Evolutionary conservation across 2,797 vertebrate genomes (phyloP).

Genomic region (Megalops cyprinoides): DNA sequence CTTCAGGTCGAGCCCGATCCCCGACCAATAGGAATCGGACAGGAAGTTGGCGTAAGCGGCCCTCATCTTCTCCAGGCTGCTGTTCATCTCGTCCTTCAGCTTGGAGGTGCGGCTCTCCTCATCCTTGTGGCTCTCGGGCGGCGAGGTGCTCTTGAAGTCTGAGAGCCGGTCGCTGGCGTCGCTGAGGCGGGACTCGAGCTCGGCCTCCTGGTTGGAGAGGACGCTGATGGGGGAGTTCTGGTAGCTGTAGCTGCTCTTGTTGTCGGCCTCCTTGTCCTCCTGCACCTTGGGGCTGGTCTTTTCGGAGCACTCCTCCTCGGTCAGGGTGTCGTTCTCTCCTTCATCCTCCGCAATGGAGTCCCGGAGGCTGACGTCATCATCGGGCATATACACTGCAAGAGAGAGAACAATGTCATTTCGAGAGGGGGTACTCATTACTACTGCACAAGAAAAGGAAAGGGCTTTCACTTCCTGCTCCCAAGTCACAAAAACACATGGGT

Average conservation of each 20-base stretch:
- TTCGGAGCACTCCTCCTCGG: conserved; percentile 85
- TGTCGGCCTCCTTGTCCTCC: conserved; percentile 86
- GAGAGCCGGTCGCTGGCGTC: conserved; percentile 91
- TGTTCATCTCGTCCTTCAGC: conserved; percentile 82
- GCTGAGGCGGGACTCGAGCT: conserved; percentile 91
- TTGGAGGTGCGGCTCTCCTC: conserved; percentile 76
- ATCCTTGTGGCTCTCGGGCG: conserved; percentile 76
- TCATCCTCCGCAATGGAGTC: conserved; percentile 85
- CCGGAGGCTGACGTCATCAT: conserved; percentile 83
- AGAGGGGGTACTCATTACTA: too few relatives aligned
- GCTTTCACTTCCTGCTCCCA: background rate
- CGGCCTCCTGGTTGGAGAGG: conserved; percentile 90
- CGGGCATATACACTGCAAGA: conserved; percentile 89
- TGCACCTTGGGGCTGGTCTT: conserved; percentile 88
- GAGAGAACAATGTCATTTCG: conserved; percentile 31
- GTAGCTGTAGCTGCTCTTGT: conserved; percentile 91
- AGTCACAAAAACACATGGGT: background rate
- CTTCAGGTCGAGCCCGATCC: conserved; percentile 91
- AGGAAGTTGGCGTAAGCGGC: conserved; percentile 97
- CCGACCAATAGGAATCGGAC: conserved; percentile 97
- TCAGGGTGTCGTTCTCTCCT: conserved; percentile 84
- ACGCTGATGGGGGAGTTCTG: conserved; percentile 95
- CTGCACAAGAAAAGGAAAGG: background rate
- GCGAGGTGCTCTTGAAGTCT: conserved; percentile 86
- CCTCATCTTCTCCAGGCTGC: conserved; percentile 97